Percentiles rank a stretch among this genome's conserved stretches.
Evolutionary conservation across 2,888 invertebrate species (phyloP).

Genomic region (Sinhomidia bicolor): DNA sequence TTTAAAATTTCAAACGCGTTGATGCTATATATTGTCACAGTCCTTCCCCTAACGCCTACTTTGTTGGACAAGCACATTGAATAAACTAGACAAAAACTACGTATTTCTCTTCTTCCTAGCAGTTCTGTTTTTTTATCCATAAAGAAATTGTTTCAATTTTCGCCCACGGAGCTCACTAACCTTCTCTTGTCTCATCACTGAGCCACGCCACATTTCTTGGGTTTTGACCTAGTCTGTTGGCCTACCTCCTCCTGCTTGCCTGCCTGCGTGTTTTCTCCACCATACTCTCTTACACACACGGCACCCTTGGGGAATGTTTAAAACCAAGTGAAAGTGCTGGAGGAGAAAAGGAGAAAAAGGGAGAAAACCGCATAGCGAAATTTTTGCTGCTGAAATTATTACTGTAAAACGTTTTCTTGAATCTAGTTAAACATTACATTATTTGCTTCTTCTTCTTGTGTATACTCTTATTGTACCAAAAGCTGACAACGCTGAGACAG

Average conservation of each 20-base stretch:
- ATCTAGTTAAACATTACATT: neutral
- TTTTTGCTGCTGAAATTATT: neutral
- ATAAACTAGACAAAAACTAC: constrained; percentile 48
- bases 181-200: constrained; percentile 45
- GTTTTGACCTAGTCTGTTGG: constrained; percentile 52
- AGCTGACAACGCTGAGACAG: no score
- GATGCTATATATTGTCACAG: neutral
- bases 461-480: no score
- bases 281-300: constrained; percentile 30
- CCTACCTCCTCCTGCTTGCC: constrained; percentile 1
- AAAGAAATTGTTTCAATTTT: constrained; percentile 35
- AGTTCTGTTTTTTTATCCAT: constrained; percentile 7
- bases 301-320: constrained; percentile 47
- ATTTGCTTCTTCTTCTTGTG: neutral
- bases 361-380: constrained; percentile 27
- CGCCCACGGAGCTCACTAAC: constrained; percentile 10
- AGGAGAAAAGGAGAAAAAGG: neutral
- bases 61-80: neutral
- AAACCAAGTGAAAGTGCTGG: constrained; percentile 43
- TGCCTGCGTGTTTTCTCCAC: constrained; percentile 1
- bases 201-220: constrained; percentile 51
- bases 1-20: neutral
- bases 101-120: constrained; percentile 53
- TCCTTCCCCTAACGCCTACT: neutral
- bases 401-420: neutral